A percentile compares a stretch with the other conserved stretches of the same genome.
These are phyloP conservation scores for Mizuhopecten yessoensis DNA, from an alignment of 1,140 invertebrate genomes.

Conservation along the genomic window DNA sequence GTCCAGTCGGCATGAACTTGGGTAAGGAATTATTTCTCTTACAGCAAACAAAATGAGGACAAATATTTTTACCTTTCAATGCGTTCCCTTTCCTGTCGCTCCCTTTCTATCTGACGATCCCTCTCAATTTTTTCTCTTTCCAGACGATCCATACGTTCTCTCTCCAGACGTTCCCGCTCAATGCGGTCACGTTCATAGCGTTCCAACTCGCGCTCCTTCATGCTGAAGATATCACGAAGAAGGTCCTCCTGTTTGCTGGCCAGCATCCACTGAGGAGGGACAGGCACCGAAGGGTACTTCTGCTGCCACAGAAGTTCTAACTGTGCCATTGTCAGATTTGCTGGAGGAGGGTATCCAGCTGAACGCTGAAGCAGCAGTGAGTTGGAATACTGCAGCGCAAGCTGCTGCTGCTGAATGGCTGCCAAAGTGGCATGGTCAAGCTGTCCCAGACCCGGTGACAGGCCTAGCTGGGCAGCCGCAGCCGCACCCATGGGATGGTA, in stretches of 20 bases:
- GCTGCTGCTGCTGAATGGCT: slow-evolving; percentile 73
- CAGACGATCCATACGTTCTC: slow-evolving; percentile 79
- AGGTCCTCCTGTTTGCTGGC: slow-evolving; percentile 79
- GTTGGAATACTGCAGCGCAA: slow-evolving; percentile 65
- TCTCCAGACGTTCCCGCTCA: slow-evolving; percentile 69
- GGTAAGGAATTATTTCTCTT: no score
- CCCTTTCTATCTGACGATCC: slow-evolving; percentile 82
- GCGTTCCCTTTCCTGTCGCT: slow-evolving; percentile 84
- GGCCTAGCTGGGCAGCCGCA: slow-evolving; percentile 58
- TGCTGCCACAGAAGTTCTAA: slow-evolving; percentile 83
- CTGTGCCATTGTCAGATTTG: slow-evolving; percentile 77
- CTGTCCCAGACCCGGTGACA: slow-evolving; percentile 62
- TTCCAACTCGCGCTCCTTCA: slow-evolving; percentile 80
- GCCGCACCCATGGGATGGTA: slow-evolving; percentile 60
- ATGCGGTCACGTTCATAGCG: slow-evolving; percentile 78
- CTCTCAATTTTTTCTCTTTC: slow-evolving; percentile 73
- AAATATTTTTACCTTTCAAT: slow-evolving; percentile 59
- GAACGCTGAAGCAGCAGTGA: slow-evolving; percentile 57
- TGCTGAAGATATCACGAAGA: slow-evolving; percentile 81
- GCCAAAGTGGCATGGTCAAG: slow-evolving; percentile 68
- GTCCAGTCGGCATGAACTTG: no score
- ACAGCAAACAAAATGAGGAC: neutral
- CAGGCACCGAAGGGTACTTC: slow-evolving; percentile 79
- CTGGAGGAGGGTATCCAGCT: slow-evolving; percentile 64
- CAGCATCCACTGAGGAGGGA: slow-evolving; percentile 79